Evolutionary conservation across 2,888 invertebrate genomes (phyloP), one percentile per base, ranked within the genome.

Genomic region (Cartodere bifasciata): DNA sequence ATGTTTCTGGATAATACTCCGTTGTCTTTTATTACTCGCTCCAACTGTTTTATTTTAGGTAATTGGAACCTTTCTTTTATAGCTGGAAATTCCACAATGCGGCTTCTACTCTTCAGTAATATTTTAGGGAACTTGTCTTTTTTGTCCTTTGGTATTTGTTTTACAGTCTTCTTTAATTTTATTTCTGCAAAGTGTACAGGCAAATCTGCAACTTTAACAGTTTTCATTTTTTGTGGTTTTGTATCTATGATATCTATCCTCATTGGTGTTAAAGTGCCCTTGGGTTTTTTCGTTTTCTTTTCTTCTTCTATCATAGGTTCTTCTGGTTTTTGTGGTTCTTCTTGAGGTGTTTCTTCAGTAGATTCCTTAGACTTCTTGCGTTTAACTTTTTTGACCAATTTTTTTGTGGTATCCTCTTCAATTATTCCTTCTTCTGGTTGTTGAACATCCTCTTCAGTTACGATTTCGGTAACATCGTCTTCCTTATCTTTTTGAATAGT

Each of bases 81-180:
- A 16, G 58, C 57, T 32, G 62, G 59, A 40, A 63, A 63, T 31
- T 63, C 60, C 2, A 66, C 51, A 43, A 66, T 67, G 25, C 60
- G 65, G 11, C 82, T 75, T 40, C 75, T 67, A 50, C 81, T 81
- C 48, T 77, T 78, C 2, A 83, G 58, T 49, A 75, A 67, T 23
- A 77, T 61, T 53, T 75, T 78, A 1, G 77, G 79, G 31, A 80
- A 56, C 35, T 44, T 47, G 42, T 47, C 47, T 37, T 49, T 53
- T 29, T 46, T 49, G 6, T 48, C 44, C 24, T 43, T 35, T 3
- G 44, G 39, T 23, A 40, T 31, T 43, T 52, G 52, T n/a, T n/a
- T n/a, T n/a, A n/a, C n/a, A 4, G 50, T 45, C 45, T 55, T 57
- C 34, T 50, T 55, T 4, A 83, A 58, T 59, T 81, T 81, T 2